Conservation (phyloP, 2,888 invertebrate species). For the Leptinotarsa peninsularis region DNA sequence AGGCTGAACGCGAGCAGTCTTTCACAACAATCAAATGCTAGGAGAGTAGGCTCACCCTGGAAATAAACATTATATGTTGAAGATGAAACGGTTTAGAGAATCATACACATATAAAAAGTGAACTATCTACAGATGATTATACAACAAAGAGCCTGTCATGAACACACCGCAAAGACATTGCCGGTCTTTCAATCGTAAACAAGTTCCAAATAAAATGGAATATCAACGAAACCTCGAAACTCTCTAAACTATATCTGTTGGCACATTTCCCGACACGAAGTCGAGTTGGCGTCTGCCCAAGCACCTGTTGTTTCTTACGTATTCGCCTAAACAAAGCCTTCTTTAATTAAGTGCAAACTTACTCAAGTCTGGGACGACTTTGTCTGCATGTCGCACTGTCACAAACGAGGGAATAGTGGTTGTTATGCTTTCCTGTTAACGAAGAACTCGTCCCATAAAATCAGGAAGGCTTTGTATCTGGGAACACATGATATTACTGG, state of each 20-base stretch:
- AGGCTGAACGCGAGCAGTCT: too few relatives aligned
- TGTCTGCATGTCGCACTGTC: not conserved
- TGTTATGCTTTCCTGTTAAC: not conserved
- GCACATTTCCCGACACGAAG: not conserved
- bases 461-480: not conserved
- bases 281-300: not conserved
- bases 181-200: not conserved
- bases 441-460: not conserved
- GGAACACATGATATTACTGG: too few relatives aligned
- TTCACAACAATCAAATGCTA: too few relatives aligned
- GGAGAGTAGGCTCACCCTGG: too few relatives aligned
- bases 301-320: slow-evolving; percentile 10
- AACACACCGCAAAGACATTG: too few relatives aligned
- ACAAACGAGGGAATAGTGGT: not conserved
- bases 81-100: too few relatives aligned
- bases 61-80: too few relatives aligned
- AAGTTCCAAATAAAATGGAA: not conserved
- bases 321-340: slow-evolving; percentile 8
- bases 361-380: not conserved
- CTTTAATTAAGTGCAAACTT: not conserved
- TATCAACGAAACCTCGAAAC: slow-evolving; percentile 1
- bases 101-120: too few relatives aligned
- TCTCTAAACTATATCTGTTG: not conserved
- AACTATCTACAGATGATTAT: too few relatives aligned
- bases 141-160: too few relatives aligned